Evolutionary conservation across 1,140 invertebrate species (phyloP).

Genomic region (Macrobrachium nipponense): DNA sequence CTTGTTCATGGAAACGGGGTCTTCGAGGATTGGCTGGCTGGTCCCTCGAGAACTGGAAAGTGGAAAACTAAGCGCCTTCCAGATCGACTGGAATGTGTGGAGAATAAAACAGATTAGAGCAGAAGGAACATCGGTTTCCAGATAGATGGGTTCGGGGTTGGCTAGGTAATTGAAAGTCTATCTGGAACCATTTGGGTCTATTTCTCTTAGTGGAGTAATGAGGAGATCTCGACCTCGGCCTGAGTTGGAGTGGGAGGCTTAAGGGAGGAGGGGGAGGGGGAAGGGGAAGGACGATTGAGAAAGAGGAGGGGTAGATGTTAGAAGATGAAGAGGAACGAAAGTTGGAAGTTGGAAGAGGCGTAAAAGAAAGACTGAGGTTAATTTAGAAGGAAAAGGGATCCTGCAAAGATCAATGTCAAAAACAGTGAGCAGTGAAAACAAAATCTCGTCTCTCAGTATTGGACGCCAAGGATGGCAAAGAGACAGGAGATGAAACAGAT

Average conservation of each 20-base stretch:
- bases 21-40: conserved; percentile 59
- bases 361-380: background rate
- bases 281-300: background rate
- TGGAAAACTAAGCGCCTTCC: conserved; percentile 64
- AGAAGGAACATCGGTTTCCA: conserved; percentile 63
- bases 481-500: background rate
- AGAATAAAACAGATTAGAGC: conserved; percentile 64
- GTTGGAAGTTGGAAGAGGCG: background rate
- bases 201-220: conserved; percentile 61
- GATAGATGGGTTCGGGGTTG: conserved; percentile 62
- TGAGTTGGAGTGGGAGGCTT: conserved; percentile 17
- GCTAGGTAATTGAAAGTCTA: conserved; percentile 60
- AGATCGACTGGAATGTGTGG: conserved; percentile 63
- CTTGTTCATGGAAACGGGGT: conserved; percentile 57
- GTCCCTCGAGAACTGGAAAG: conserved; percentile 62
- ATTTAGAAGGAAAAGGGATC: background rate
- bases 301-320: background rate
- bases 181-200: conserved; percentile 61
- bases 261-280: background rate
- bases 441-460: too few relatives aligned
- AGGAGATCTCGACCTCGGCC: conserved; percentile 57
- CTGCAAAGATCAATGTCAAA: background rate
- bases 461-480: background rate
- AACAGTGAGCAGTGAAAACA: too few relatives aligned
- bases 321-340: background rate